These are phyloP conservation scores for Theristicus caerulescens DNA, from an alignment of 2,113 vertebrate genomes.

Conservation along the genomic window DNA sequence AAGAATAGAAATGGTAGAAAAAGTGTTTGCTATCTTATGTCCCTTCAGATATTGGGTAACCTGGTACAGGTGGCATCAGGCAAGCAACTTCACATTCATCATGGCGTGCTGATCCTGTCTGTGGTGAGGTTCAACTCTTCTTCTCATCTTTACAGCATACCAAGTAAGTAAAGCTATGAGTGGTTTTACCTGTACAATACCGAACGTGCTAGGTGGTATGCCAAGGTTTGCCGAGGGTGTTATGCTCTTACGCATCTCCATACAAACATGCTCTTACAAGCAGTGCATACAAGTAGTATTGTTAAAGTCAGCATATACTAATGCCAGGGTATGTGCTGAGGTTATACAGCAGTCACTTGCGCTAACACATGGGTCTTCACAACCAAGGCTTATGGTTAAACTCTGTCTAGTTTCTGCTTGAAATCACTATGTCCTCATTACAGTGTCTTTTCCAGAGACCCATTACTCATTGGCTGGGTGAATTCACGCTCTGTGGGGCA, in stretches of 20 bases:
- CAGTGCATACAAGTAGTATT: not conserved
- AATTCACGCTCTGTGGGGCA: not conserved
- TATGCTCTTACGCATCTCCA: not conserved
- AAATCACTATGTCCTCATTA: not conserved
- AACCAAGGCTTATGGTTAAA: not conserved
- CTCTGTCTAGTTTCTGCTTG: not conserved
- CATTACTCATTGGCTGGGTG: not conserved
- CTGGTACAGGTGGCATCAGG: not conserved
- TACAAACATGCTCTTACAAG: not conserved
- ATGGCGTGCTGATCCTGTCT: not conserved
- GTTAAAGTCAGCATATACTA: not conserved
- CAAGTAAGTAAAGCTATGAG: not conserved
- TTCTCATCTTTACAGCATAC: not conserved
- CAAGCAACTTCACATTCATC: not conserved
- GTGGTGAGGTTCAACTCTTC: not conserved
- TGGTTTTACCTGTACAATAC: not conserved
- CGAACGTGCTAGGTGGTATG: not conserved
- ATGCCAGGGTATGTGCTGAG: not conserved
- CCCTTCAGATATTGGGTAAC: not conserved
- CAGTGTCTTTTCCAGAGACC: not conserved
- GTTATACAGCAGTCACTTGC: not conserved
- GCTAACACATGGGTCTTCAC: not conserved
- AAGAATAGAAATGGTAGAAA: not conserved
- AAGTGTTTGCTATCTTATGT: not conserved
- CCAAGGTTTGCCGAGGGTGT: accelerated